Evolutionary conservation across 2,888 invertebrate genomes (phyloP), one percentile per base, ranked within the genome.

Genomic region (Galerucella calmariensis): DNA sequence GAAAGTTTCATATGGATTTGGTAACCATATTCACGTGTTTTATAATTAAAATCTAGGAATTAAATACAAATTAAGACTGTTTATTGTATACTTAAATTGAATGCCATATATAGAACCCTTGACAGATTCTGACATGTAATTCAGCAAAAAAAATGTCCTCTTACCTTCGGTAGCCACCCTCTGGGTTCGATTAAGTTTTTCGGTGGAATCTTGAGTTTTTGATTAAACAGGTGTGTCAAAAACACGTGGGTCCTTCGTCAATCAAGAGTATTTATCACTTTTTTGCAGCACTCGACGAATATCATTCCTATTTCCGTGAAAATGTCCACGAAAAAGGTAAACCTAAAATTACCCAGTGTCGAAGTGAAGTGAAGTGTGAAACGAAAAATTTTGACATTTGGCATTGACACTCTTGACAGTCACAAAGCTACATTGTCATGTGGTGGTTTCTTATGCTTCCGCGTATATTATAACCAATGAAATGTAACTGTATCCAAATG

Each of bases 161-260:
- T 90, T 87, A 92, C 92, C 92, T 91, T 90, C 89, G 89, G 90
- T 89, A 91, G 93, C 93, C 93, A 93, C 93, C 93, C 93, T 91
- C 90, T 92, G 93, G 93, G 93, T 91, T 91, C 93, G 92, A 91
- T 91, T 90, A 89, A 90, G 90, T 89, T 92, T 93, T 91, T 91
- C 90, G 93, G 91, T 93, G 93, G 93, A 94, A 94, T 94, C 92
- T 92, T 93, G 93, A 90, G 91, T 90, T 92, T 90, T 92, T 92
- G 83, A 79, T 78, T 75, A 79, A 79, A 86, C 86, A 82, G 81
- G 81, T 85, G 85, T 84, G 84, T 84, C 79, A 85, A 86, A 86
- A 85, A 84, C 84, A 84, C 83, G 79, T 73, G 78, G 77, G 81
- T 82, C 82, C 80, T 84, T 84, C 82, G 86, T 87, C 86, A 86